phyloP scores from a whole-genome alignment of 2,888 invertebrate species.

The Eilema griseolum region DNA sequence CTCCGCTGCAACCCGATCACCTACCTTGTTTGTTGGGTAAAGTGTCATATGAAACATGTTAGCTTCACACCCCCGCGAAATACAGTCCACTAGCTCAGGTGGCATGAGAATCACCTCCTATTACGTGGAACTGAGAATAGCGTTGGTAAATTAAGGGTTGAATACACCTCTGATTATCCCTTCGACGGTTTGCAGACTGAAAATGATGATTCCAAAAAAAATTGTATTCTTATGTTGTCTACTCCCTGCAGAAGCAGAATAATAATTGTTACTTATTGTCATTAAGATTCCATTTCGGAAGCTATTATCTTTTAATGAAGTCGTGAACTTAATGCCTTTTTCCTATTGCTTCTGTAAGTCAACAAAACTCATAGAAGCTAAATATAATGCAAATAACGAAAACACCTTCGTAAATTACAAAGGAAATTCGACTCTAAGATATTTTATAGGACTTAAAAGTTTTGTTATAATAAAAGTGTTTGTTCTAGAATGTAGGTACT shows the following conservation, averaged over 20 bases:
- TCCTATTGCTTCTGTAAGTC: neutral
- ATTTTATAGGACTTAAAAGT: neutral
- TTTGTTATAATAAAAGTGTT: constrained; percentile 7
- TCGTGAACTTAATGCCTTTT: neutral
- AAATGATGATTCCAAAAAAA: neutral
- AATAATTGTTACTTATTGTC: neutral
- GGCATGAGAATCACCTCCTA: too few relatives aligned
- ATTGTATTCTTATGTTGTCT: neutral
- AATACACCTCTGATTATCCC: too few relatives aligned
- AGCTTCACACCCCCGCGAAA: too few relatives aligned
- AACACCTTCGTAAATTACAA: constrained; percentile 24
- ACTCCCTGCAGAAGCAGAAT: neutral
- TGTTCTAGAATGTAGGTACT: neutral
- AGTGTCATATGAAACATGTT: too few relatives aligned
- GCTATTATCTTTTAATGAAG: neutral
- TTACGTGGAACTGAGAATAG: too few relatives aligned
- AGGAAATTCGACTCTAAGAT: neutral
- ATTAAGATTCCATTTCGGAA: neutral
- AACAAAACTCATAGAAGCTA: constrained; percentile 32
- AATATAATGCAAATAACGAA: constrained; percentile 31
- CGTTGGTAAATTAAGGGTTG: too few relatives aligned
- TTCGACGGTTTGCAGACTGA: too few relatives aligned
- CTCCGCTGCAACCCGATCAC: too few relatives aligned
- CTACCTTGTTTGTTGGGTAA: too few relatives aligned
- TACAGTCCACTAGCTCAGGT: too few relatives aligned